phyloP scores from a whole-genome alignment of 2,888 invertebrate species.

The Fragum whitleyi region DNA sequence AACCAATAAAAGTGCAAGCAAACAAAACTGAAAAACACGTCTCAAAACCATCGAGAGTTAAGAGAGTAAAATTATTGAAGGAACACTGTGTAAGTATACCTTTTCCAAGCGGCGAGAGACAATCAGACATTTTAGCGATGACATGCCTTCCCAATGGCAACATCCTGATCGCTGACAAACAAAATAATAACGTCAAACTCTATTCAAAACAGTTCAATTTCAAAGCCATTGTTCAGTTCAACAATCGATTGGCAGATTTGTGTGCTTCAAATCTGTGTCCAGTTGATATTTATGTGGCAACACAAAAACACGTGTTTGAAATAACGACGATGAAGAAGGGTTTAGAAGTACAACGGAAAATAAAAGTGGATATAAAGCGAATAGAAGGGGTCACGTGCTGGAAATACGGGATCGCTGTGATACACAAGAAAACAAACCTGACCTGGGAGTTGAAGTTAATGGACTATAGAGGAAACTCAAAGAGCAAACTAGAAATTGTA shows the following conservation, averaged over 20 bases:
- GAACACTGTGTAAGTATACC: constrained; percentile 50
- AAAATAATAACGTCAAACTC: constrained; percentile 54
- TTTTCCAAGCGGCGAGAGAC: constrained; percentile 43
- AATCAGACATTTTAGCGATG: constrained; percentile 41
- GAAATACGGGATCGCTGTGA: constrained; percentile 51
- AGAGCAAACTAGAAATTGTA: constrained; percentile 54
- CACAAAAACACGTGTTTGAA: constrained; percentile 53
- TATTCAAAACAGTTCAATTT: constrained; percentile 39
- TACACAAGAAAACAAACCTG: constrained; percentile 43
- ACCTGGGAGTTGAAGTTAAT: constrained; percentile 55
- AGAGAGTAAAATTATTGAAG: constrained; percentile 26
- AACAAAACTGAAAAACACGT: neutral
- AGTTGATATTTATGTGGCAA: constrained; percentile 46
- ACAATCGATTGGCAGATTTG: constrained; percentile 44
- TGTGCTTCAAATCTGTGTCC: constrained; percentile 50
- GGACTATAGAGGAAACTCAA: constrained; percentile 52
- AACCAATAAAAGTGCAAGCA: neutral
- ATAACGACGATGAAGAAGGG: constrained; percentile 39
- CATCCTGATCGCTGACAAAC: constrained; percentile 38
- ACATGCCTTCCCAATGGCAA: constrained; percentile 34
- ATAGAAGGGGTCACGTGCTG: constrained; percentile 55
- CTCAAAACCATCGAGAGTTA: constrained; percentile 8
- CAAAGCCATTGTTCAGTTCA: constrained; percentile 48
- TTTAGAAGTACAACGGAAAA: constrained; percentile 38
- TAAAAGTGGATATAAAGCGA: constrained; percentile 54